Percentiles rank a stretch among this genome's conserved stretches.
These are phyloP conservation scores for Gavialis gangeticus DNA, from an alignment of 2,113 vertebrate genomes.

Conservation along the genomic window DNA sequence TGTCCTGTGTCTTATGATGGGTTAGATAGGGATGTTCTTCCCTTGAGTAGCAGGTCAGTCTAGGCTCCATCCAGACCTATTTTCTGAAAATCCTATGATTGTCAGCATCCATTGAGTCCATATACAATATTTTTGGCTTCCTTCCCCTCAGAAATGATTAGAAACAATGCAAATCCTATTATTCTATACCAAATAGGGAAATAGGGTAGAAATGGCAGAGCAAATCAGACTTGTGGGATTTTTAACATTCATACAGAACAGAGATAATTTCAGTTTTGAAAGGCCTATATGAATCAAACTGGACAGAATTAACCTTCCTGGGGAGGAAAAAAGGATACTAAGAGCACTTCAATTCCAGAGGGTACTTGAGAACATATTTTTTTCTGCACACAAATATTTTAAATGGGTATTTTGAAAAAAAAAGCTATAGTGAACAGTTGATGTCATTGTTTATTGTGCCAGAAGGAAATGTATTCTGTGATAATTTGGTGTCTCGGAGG, in stretches of 20 bases:
- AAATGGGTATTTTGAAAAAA: neutral
- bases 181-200: neutral
- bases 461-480: neutral
- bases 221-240: neutral
- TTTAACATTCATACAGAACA: neutral
- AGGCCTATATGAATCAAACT: neutral
- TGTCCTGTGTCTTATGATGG: no score
- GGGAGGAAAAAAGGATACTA: neutral
- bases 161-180: neutral
- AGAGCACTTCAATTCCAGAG: neutral
- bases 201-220: neutral
- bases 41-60: no score
- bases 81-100: neutral
- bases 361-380: neutral
- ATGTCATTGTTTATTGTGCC: neutral
- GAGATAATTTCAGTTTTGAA: neutral
- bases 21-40: no score
- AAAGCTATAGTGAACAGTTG: neutral
- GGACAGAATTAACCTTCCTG: neutral
- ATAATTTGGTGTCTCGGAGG: neutral
- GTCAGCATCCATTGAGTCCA: neutral
- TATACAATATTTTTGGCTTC: neutral
- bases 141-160: neutral
- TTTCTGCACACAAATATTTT: conserved; percentile 15
- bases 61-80: neutral